Conservation (phyloP, 1,140 invertebrate genomes). For the Saccostrea echinata region DNA sequence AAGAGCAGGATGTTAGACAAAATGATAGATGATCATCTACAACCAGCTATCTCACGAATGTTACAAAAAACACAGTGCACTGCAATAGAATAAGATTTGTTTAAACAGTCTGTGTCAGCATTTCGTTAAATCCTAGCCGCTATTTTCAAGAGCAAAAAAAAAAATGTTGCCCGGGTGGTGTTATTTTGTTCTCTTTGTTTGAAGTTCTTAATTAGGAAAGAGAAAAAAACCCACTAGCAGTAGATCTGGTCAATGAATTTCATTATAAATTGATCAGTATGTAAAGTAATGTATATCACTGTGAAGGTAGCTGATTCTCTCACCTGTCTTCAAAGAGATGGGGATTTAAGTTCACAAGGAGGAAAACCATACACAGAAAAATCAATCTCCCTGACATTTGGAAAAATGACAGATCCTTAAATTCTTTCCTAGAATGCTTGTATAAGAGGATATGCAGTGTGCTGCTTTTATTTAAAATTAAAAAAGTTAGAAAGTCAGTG, state of each 20-base stretch:
- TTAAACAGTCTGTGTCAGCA: neutral
- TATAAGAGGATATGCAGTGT: no score
- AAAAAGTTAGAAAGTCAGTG: no score
- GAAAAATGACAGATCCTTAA: neutral
- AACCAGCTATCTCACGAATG: neutral
- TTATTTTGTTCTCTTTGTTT: no score
- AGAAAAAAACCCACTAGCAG: no score
- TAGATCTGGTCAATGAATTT: neutral
- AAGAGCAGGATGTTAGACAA: neutral
- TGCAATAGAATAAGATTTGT: neutral
- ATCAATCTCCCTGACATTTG: neutral
- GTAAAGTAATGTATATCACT: neutral
- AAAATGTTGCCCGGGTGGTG: neutral
- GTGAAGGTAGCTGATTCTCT: neutral
- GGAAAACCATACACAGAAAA: neutral
- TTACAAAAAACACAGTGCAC: neutral
- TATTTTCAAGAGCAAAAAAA: neutral
- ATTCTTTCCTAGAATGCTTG: neutral
- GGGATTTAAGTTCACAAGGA: no score
- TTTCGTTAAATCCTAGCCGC: neutral
- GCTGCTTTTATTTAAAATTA: no score
- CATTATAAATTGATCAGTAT: slow-evolving; percentile 7
- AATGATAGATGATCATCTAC: neutral
- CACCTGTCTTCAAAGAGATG: neutral
- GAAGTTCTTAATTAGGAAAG: no score